Base-by-base conservation (phyloP, 2,113 vertebrate species). In the Mionectes macconnelli region DNA sequence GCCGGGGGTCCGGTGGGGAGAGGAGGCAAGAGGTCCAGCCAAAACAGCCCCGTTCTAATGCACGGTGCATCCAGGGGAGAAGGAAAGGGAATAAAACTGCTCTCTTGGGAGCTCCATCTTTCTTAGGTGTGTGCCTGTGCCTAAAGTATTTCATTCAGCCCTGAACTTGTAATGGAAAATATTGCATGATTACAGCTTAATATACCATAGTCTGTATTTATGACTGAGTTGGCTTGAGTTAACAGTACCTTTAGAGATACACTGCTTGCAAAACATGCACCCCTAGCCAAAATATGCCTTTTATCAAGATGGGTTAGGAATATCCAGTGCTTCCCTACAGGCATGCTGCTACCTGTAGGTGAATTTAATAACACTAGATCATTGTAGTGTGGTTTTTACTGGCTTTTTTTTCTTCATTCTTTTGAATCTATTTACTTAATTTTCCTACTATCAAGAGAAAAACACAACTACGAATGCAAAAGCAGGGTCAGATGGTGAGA, bases 231-330 rank as follows among this genome's bases (percentile, higher is more conserved):
- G 92, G 90, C 92, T 92, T 67, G 55, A 93, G 55, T 95, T 96
- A 93, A 90, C 90, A 95, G 79, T 90, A 47, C 85, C 17, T 94
- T 69, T 47, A 76, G 87, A 96, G 87, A 93, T 96, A 85, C 3
- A 30, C 59, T 84, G 72, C 90, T 96, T 94, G 92, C 94, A 96
- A 94, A 96, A 95, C 66, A 83, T 40, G 52, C n/a, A 62, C 22
- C 79, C 69, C 75, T 74, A 96, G 95, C 85, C 90, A 96, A 95
- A 94, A 75, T 72, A 93, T 74, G 85, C 72, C 79, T 93, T 96
- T 94, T 97, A 97, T 97, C 94, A 94, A 90, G 91, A 93, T 84
- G 72, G 23, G 55, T 91, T 94, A 85, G 79, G 88, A 95, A 83
- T 91, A 97, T 91, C 82, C 92, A 94, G 78, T 70, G 87, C 68